Evolutionary conservation across 2,797 vertebrate species (phyloP).

Genomic region (Echeneis naucrates): DNA sequence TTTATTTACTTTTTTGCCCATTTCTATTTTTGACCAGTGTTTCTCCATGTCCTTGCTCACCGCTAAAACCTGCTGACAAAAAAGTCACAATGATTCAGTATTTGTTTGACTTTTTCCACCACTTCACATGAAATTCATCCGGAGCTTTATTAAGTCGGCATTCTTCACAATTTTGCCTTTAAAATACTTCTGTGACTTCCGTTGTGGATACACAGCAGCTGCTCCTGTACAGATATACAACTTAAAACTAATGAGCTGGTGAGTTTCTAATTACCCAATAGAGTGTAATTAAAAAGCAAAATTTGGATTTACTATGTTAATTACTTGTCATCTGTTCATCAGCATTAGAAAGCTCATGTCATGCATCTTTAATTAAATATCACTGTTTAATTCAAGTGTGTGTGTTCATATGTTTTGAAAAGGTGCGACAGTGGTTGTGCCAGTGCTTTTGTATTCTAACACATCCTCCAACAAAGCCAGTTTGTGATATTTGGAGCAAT

Average conservation of each 20-base stretch:
- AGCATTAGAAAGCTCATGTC: slow-evolving; percentile 9
- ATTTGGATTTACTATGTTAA: slow-evolving; percentile 12
- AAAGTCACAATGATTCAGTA: slow-evolving; percentile 11
- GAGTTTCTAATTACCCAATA: slow-evolving; percentile 27
- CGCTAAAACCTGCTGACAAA: background rate
- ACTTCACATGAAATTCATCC: slow-evolving; percentile 23
- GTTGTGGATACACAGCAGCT: background rate
- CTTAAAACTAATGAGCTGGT: slow-evolving; percentile 26
- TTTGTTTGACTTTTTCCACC: slow-evolving; percentile 2
- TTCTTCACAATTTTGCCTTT: background rate
- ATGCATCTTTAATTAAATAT: slow-evolving; percentile 8
- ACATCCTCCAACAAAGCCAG: slow-evolving; percentile 3
- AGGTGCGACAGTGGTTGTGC: background rate
- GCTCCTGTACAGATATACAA: background rate
- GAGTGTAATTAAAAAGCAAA: background rate
- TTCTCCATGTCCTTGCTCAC: background rate
- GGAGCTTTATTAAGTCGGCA: background rate
- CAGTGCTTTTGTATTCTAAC: background rate
- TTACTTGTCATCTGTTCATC: slow-evolving; percentile 18
- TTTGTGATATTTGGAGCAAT: slow-evolving; percentile 39
- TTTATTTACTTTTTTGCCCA: background rate
- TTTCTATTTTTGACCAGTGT: background rate
- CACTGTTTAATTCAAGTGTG: slow-evolving; percentile 12
- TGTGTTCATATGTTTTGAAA: slow-evolving; percentile 16
- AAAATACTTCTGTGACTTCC: slow-evolving; percentile 4